Evolutionary conservation across 2,888 invertebrate genomes (phyloP).

Genomic region (Tortricodes alternella): DNA sequence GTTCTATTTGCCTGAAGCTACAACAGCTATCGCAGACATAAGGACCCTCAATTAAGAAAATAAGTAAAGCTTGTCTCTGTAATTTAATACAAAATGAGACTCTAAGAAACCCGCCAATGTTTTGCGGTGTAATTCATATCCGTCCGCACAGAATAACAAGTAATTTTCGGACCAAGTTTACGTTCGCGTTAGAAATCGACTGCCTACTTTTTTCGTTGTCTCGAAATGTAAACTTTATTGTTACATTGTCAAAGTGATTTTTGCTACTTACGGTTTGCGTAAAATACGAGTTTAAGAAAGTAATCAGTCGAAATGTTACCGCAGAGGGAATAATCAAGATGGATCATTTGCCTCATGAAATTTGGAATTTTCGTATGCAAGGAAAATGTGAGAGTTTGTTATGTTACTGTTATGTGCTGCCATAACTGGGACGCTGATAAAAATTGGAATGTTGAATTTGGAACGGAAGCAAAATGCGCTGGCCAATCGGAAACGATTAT

Average conservation of each 20-base stretch:
- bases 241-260: too few relatives aligned
- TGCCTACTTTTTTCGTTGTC: too few relatives aligned
- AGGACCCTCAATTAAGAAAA: background rate
- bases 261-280: too few relatives aligned
- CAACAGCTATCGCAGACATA: background rate
- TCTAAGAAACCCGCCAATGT: conserved; percentile 24
- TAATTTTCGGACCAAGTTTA: conserved; percentile 37
- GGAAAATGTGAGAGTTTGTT: conserved; percentile 4
- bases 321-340: conserved; percentile 24
- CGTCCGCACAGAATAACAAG: conserved; percentile 33
- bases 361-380: conserved; percentile 15
- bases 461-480: too few relatives aligned
- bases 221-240: too few relatives aligned
- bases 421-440: too few relatives aligned
- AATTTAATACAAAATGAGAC: conserved; percentile 20
- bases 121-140: conserved; percentile 30
- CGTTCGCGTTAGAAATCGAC: conserved; percentile 39
- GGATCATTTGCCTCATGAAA: conserved; percentile 23
- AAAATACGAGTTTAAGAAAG: too few relatives aligned
- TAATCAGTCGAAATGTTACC: background rate
- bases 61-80: conserved; percentile 11
- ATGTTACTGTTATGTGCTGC: background rate
- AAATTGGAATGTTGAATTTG: too few relatives aligned
- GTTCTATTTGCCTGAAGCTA: too few relatives aligned
- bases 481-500: too few relatives aligned